A percentile compares a stretch with the other conserved stretches of the same genome.
phyloP scores from a whole-genome alignment of 1,140 invertebrate species.

The Drosophila asahinai region DNA sequence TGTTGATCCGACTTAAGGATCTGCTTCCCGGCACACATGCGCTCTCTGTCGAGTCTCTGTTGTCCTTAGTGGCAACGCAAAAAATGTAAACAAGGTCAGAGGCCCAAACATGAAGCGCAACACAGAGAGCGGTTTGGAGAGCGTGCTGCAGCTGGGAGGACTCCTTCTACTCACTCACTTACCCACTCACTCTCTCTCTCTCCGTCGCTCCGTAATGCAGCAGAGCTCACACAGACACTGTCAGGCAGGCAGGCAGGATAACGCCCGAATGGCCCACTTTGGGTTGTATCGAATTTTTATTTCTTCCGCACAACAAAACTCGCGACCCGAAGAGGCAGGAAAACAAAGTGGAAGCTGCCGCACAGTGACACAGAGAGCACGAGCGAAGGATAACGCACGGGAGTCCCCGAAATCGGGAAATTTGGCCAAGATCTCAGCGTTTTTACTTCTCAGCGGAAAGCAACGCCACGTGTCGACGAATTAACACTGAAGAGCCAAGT shows the following conservation, averaged over 20 bases:
- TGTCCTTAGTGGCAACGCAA: constrained; percentile 12
- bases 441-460: constrained; percentile 58
- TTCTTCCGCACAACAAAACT: constrained; percentile 59
- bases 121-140: constrained; percentile 34
- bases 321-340: constrained; percentile 39
- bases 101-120: constrained; percentile 30
- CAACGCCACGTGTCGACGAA: constrained; percentile 81
- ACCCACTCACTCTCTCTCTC: constrained; percentile 30
- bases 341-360: constrained; percentile 15
- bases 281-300: constrained; percentile 65
- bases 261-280: constrained; percentile 68
- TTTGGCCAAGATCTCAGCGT: constrained; percentile 48
- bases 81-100: constrained; percentile 44
- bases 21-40: constrained; percentile 33
- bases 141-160: constrained; percentile 12
- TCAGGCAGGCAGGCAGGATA: constrained; percentile 26
- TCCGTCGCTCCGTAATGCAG: constrained; percentile 28
- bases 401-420: constrained; percentile 25
- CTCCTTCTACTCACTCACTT: constrained; percentile 61
- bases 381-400: constrained; percentile 38
- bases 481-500: constrained; percentile 80
- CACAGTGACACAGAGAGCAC: constrained; percentile 35
- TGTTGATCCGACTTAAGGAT: constrained; percentile 11
- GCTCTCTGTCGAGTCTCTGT: constrained; percentile 1
- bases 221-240: constrained; percentile 46